Conservation (phyloP, 2,113 vertebrate genomes). For the Neopipo cinnamomea region DNA sequence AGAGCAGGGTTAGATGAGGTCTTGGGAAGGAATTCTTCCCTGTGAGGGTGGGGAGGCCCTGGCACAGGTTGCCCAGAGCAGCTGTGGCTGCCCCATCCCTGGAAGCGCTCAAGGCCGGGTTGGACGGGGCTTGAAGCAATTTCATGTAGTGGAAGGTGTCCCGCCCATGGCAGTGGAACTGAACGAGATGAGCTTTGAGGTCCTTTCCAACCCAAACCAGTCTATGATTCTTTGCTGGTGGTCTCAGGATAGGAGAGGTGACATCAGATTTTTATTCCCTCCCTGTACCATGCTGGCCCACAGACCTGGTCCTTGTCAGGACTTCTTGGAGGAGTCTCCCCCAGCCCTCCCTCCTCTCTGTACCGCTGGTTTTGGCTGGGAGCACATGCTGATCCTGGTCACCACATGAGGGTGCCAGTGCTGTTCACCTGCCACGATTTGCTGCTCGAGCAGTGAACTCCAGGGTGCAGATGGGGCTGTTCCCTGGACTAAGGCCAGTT, state of each 20-base stretch:
- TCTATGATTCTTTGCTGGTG: neutral
- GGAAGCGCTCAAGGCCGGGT: neutral
- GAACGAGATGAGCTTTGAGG: neutral
- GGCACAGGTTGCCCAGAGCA: neutral
- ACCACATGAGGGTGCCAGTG: constrained; percentile 61
- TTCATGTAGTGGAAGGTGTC: neutral
- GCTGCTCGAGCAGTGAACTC: neutral
- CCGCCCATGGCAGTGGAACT: neutral
- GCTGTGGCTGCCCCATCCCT: neutral
- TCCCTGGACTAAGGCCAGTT: neutral
- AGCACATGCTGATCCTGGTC: neutral
- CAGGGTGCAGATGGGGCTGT: neutral
- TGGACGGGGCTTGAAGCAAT: neutral
- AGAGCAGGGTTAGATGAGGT: neutral
- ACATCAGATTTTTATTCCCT: neutral
- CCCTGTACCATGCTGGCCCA: neutral
- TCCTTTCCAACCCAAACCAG: neutral
- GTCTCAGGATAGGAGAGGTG: neutral
- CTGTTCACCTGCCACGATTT: neutral
- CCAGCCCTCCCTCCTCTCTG: fast-evolving
- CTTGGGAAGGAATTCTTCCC: neutral
- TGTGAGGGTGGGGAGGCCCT: neutral
- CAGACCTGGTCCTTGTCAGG: neutral
- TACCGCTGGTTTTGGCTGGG: fast-evolving
- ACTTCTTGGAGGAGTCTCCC: neutral